These are phyloP conservation scores for Microcebus ravelobensis DNA, from an alignment of 2,113 vertebrate species.

Conservation along the genomic window DNA sequence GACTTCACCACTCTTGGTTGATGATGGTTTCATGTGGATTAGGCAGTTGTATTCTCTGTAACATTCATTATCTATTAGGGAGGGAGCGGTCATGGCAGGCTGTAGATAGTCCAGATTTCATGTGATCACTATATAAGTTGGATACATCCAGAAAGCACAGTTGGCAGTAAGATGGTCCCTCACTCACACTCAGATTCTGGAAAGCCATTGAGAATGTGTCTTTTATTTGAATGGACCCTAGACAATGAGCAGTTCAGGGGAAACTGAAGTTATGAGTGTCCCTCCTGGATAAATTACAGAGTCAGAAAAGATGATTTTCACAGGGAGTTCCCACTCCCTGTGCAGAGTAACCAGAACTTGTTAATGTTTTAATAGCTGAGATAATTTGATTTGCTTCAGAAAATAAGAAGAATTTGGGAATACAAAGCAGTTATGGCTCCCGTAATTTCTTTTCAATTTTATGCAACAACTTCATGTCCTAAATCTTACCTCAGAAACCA, in stretches of 20 bases:
- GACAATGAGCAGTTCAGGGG: neutral
- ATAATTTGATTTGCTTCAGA: conserved; percentile 15
- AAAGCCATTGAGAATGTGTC: neutral
- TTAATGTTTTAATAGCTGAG: neutral
- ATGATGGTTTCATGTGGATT: neutral
- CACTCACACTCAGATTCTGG: neutral
- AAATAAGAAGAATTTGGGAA: conserved; percentile 19
- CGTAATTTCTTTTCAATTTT: neutral
- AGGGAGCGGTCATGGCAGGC: neutral
- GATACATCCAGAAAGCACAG: neutral
- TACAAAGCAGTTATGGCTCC: neutral
- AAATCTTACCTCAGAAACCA: neutral
- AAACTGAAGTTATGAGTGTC: neutral
- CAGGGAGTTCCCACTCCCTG: neutral
- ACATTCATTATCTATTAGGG: neutral
- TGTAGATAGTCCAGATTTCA: neutral
- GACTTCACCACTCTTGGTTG: neutral
- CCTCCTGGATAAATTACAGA: neutral
- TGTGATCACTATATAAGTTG: neutral
- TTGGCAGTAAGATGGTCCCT: neutral
- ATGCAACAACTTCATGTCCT: neutral
- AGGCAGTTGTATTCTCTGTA: neutral
- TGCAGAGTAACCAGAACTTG: neutral
- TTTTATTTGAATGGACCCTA: neutral
- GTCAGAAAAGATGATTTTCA: neutral